Evolutionary conservation across 2,888 invertebrate genomes (phyloP).

Genomic region (Germaria angustata): DNA sequence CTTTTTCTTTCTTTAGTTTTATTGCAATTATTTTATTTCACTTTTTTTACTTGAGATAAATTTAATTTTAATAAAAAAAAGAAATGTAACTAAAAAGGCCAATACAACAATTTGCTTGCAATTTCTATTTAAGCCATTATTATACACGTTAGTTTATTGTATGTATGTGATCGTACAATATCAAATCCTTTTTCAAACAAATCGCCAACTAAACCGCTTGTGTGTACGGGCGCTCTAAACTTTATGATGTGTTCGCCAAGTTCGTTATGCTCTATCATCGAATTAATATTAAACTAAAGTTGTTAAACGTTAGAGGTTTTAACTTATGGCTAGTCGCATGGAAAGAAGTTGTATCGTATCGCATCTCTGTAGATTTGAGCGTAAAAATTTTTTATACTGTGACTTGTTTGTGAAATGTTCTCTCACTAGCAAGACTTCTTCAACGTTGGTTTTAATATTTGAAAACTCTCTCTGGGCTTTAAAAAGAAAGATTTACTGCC

Average conservation of each 20-base stretch:
- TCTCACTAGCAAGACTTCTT: not conserved
- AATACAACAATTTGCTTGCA: not conserved
- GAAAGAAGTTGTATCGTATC: conserved; percentile 18
- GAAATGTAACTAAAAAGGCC: not conserved
- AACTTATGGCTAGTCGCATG: conserved; percentile 47
- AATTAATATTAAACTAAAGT: conserved; percentile 51
- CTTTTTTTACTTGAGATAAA: not conserved
- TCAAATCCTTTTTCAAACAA: conserved; percentile 25
- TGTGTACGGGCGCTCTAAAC: not conserved
- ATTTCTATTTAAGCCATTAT: not conserved
- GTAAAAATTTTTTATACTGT: not conserved
- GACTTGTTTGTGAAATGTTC: not conserved
- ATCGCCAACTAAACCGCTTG: not conserved
- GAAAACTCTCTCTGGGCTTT: not conserved
- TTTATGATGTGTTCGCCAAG: not conserved
- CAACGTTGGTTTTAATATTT: not conserved
- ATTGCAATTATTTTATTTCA: conserved; percentile 8
- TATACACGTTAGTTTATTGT: not conserved
- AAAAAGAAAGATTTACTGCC: not conserved
- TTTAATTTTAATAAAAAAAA: not conserved
- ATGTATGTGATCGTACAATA: not conserved
- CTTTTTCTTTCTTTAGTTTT: conserved; percentile 14
- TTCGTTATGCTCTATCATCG: conserved; percentile 39
- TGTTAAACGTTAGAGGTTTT: conserved; percentile 47
- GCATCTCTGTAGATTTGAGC: not conserved